Evolutionary conservation across 1,140 invertebrate genomes (phyloP).

Genomic region (Drosophila carrolli): DNA sequence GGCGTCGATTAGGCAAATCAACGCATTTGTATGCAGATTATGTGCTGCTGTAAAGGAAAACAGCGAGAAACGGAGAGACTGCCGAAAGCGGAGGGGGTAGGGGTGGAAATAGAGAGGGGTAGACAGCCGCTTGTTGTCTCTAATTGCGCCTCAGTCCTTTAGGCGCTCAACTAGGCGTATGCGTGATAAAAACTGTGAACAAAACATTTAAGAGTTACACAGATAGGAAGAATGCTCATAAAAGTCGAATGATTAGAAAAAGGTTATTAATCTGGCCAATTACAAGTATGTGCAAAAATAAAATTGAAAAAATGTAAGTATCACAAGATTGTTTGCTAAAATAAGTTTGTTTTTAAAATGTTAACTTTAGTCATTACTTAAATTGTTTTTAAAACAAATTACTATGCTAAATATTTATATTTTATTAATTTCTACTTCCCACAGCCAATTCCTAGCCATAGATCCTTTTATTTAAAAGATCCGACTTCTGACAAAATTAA

Average conservation of each 20-base stretch:
- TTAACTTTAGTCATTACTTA: no score
- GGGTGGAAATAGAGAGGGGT: neutral
- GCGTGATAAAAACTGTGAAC: conserved; percentile 62
- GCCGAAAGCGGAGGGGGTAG: neutral
- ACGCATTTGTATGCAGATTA: conserved; percentile 82
- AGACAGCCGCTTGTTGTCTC: conserved; percentile 45
- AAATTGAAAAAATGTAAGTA: no score
- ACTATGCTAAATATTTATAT: no score
- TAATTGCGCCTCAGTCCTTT: conserved; percentile 71
- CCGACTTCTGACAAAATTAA: neutral
- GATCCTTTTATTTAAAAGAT: neutral
- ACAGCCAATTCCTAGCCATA: neutral
- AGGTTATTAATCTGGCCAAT: neutral
- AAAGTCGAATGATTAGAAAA: neutral
- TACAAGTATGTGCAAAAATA: no score
- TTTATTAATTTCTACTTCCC: no score
- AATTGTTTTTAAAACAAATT: no score
- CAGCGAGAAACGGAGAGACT: conserved; percentile 22
- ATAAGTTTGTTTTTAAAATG: no score
- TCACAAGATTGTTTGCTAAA: no score
- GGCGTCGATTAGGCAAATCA: conserved; percentile 82
- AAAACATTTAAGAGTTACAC: conserved; percentile 20
- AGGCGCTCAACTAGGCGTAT: conserved; percentile 64
- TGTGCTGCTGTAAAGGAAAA: conserved; percentile 59
- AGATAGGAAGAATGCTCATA: conserved; percentile 18